A percentile compares a stretch with the other conserved stretches of the same genome.
Evolutionary conservation across 2,888 invertebrate species (phyloP).

Genomic region (Gnatocerus cornutus): DNA sequence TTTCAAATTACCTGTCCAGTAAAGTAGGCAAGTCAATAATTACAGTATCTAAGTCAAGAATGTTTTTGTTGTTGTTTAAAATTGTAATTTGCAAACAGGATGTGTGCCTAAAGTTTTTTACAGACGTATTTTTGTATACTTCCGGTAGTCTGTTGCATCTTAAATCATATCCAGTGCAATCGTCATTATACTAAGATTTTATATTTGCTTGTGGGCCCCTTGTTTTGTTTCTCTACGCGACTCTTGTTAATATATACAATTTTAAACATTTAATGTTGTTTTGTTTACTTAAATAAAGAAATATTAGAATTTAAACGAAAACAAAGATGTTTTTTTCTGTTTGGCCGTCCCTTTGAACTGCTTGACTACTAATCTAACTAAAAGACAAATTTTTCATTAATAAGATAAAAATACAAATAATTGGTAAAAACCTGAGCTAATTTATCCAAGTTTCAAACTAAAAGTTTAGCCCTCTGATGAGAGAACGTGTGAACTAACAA

Average conservation of each 20-base stretch:
- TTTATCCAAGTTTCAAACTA: too few species aligned
- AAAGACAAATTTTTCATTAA: too few species aligned
- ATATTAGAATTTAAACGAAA: too few species aligned
- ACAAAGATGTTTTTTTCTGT: too few species aligned
- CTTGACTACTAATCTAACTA: too few species aligned
- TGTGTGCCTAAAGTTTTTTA: constrained; percentile 9
- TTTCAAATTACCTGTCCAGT: background rate
- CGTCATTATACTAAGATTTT: background rate
- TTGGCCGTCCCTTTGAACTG: too few species aligned
- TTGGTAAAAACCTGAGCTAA: too few species aligned
- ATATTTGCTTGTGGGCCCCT: background rate
- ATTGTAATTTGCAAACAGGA: constrained; percentile 3
- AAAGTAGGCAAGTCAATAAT: constrained; percentile 3
- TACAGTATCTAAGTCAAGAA: background rate
- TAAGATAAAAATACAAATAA: too few species aligned
- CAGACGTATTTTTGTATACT: constrained; percentile 11
- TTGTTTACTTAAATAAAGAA: background rate
- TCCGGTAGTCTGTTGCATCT: background rate
- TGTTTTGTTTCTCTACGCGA: constrained; percentile 7
- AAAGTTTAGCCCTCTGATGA: too few species aligned
- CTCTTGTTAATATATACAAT: constrained; percentile 5
- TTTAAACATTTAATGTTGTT: constrained; percentile 3
- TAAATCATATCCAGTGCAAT: constrained; percentile 3
- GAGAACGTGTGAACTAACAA: too few species aligned
- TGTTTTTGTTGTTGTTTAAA: background rate